Conservation (phyloP, 2,797 vertebrate genomes). For the Intellagama lesueurii region DNA sequence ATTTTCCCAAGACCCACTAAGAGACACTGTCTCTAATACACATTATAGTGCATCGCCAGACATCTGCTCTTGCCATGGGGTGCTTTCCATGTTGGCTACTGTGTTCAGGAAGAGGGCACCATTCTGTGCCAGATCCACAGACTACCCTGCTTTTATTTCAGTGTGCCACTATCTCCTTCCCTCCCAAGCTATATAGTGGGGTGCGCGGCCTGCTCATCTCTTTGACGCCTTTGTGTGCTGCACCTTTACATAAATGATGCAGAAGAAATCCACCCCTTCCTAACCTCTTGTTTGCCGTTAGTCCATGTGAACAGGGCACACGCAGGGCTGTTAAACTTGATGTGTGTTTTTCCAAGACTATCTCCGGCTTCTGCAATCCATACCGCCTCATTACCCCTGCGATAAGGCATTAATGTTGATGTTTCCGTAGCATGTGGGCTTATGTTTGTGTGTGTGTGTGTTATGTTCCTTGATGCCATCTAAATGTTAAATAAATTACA, state of each 20-base stretch:
- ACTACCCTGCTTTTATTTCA: background rate
- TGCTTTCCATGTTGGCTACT: too few species aligned
- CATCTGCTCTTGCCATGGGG: too few species aligned
- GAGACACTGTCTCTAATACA: too few species aligned
- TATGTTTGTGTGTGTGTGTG: background rate
- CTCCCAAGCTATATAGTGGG: background rate
- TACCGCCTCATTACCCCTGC: background rate
- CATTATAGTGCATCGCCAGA: too few species aligned
- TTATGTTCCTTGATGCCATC: constrained; percentile 5
- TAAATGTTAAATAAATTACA: constrained; percentile 33
- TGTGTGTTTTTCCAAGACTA: background rate
- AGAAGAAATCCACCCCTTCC: background rate
- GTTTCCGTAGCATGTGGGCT: background rate
- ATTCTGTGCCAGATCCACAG: background rate
- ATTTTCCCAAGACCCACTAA: too few species aligned
- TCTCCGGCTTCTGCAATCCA: background rate
- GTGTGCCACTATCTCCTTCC: background rate
- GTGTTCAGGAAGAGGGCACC: too few species aligned
- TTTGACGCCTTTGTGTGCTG: background rate
- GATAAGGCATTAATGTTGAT: constrained; percentile 13
- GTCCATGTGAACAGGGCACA: too few species aligned
- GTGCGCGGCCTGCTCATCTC: too few species aligned
- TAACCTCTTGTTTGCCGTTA: background rate
- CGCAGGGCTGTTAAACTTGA: background rate
- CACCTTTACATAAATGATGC: background rate